Evolutionary conservation across 2,113 vertebrate species (phyloP).

Genomic region (Sitta europaea): DNA sequence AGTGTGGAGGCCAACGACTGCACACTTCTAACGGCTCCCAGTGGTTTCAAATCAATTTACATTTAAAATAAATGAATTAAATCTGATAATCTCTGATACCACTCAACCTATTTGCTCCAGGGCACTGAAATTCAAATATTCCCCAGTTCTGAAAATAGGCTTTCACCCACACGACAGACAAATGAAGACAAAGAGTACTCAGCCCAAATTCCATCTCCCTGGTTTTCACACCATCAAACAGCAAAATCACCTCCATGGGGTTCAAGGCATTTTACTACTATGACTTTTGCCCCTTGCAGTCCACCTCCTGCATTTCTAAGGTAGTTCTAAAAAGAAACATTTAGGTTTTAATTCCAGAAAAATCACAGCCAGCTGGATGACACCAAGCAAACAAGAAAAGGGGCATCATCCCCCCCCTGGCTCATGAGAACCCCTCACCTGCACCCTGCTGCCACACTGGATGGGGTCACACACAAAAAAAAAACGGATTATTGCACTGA

Average conservation of each 20-base stretch:
- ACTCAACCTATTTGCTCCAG: constrained; percentile 54
- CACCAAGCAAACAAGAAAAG: neutral
- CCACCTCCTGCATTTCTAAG: neutral
- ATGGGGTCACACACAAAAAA: neutral
- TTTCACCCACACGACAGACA: neutral
- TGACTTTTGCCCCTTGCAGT: neutral
- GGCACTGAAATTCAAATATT: constrained; percentile 58
- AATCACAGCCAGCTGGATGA: fast-evolving
- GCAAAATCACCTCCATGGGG: neutral
- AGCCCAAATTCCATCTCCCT: neutral
- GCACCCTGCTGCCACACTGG: neutral
- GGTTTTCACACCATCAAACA: neutral
- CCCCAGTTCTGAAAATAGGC: constrained; percentile 1
- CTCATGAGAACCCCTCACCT: fast-evolving
- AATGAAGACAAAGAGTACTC: constrained; percentile 4
- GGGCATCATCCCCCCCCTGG: neutral
- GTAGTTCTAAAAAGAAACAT: neutral
- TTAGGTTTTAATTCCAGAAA: neutral
- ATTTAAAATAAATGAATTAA: constrained; percentile 66
- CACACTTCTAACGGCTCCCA: neutral
- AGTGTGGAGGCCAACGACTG: neutral
- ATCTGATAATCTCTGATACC: constrained; percentile 61
- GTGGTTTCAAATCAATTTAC: constrained; percentile 63
- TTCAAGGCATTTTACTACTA: fast-evolving
- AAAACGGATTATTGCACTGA: neutral